These are phyloP conservation scores for Burhinus bistriatus DNA, from an alignment of 2,113 vertebrate genomes.

Conservation along the genomic window DNA sequence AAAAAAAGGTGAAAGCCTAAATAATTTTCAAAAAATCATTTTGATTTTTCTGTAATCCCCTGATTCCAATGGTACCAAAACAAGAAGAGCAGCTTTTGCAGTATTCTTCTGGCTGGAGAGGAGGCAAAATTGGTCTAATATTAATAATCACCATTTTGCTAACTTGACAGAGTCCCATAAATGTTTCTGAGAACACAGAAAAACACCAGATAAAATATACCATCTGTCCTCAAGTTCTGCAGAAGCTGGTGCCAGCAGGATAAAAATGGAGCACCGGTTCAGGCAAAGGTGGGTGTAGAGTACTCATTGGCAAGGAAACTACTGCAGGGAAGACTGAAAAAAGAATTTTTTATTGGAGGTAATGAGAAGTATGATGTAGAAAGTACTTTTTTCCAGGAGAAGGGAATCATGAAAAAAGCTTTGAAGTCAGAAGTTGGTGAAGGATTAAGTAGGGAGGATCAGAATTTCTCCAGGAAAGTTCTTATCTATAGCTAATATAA, in stretches of 20 bases:
- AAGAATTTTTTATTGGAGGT: neutral
- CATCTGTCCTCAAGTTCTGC: conserved; percentile 45
- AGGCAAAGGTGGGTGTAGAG: conserved; percentile 40
- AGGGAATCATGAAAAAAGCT: neutral
- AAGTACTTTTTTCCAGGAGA: neutral
- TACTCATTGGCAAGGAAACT: conserved; percentile 9
- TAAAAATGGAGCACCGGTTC: conserved; percentile 5
- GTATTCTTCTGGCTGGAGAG: neutral
- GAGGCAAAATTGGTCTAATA: neutral
- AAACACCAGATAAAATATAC: conserved; percentile 31
- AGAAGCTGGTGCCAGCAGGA: conserved; percentile 28
- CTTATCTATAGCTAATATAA: neutral
- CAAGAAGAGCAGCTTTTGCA: neutral
- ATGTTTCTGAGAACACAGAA: conserved; percentile 24
- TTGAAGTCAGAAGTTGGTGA: neutral
- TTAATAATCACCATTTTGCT: conserved; percentile 27
- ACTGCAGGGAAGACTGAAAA: neutral
- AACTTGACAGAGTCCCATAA: conserved; percentile 18
- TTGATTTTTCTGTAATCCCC: neutral
- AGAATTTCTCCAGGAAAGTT: neutral
- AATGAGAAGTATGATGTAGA: neutral
- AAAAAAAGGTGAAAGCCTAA: neutral
- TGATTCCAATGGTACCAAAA: neutral
- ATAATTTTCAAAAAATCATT: neutral
- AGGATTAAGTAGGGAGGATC: neutral